phyloP scores from a whole-genome alignment of 2,797 vertebrate genomes.

The Cyclopterus lumpus region DNA sequence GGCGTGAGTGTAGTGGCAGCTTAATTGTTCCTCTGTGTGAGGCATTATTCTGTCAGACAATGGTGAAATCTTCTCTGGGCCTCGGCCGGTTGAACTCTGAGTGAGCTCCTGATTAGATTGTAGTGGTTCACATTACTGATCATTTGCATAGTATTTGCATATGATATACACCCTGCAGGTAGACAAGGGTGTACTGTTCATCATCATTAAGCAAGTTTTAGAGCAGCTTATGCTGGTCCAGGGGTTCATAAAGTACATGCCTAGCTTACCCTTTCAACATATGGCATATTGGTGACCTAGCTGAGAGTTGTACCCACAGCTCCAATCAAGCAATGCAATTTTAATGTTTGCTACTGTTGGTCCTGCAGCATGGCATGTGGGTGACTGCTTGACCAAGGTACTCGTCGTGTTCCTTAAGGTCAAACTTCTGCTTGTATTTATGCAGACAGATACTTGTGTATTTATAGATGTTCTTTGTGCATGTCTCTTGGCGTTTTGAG shows the following conservation, averaged over 20 bases:
- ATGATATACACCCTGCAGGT: conserved; percentile 28
- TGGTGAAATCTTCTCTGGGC: conserved; percentile 1
- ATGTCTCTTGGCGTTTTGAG: conserved; percentile 16
- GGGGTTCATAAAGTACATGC: conserved; percentile 52
- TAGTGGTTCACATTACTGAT: conserved; percentile 15
- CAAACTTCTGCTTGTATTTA: conserved; percentile 19
- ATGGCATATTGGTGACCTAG: conserved; percentile 28
- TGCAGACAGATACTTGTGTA: conserved; percentile 26
- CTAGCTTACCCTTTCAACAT: conserved; percentile 52
- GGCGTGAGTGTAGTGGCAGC: not conserved
- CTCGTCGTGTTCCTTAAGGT: conserved; percentile 13
- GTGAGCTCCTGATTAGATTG: conserved; percentile 19
- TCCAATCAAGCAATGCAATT: conserved; percentile 64
- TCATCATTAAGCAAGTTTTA: conserved; percentile 52
- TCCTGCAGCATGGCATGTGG: conserved; percentile 5
- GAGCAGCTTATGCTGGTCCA: conserved; percentile 55
- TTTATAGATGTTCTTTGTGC: conserved; percentile 38
- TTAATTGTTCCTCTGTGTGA: conserved; percentile 19
- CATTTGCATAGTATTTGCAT: conserved; percentile 60
- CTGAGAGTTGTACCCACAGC: conserved; percentile 26
- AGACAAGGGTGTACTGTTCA: conserved; percentile 31
- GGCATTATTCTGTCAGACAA: conserved; percentile 24
- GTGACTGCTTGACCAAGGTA: conserved; percentile 33
- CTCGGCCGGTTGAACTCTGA: conserved; percentile 13
- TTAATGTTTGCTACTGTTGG: conserved; percentile 48